A percentile compares a stretch with the other conserved stretches of the same genome.
These are phyloP conservation scores for Botia almorhae DNA, from an alignment of 2,797 vertebrate genomes.

Conservation along the genomic window DNA sequence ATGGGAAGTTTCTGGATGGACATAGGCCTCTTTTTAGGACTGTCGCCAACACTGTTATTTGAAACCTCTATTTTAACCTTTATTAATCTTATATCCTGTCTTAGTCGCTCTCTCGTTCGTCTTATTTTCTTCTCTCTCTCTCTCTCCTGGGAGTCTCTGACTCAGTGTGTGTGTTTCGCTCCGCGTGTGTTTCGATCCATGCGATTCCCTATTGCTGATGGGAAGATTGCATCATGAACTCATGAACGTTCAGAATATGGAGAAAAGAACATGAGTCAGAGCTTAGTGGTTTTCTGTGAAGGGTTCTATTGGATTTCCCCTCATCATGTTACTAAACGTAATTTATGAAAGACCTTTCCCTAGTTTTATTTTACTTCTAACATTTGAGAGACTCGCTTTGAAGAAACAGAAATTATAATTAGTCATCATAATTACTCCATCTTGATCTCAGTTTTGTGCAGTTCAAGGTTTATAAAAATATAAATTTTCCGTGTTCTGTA, in stretches of 20 bases:
- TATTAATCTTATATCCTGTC: conserved; percentile 14
- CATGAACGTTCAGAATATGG: background rate
- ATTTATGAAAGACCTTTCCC: background rate
- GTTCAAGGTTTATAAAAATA: too few relatives aligned
- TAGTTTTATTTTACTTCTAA: background rate
- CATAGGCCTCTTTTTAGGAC: background rate
- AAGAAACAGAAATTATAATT: background rate
- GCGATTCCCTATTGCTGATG: conserved; percentile 32
- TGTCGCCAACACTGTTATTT: conserved; percentile 23
- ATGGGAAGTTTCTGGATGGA: conserved; percentile 4
- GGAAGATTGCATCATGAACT: background rate
- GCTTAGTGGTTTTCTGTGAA: background rate
- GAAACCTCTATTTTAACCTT: background rate
- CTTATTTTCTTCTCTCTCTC: conserved; percentile 44
- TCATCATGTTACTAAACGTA: background rate
- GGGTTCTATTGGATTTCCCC: background rate
- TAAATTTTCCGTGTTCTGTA: too few relatives aligned
- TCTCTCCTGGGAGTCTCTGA: conserved; percentile 41
- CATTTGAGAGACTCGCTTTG: background rate
- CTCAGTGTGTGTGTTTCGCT: conserved; percentile 37
- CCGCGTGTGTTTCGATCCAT: too few relatives aligned
- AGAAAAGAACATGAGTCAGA: conserved; percentile 4
- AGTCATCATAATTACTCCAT: too few relatives aligned
- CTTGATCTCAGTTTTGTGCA: too few relatives aligned
- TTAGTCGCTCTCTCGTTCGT: background rate